phyloP scores from a whole-genome alignment of 1,140 invertebrate genomes.

The Nylanderia fulva region DNA sequence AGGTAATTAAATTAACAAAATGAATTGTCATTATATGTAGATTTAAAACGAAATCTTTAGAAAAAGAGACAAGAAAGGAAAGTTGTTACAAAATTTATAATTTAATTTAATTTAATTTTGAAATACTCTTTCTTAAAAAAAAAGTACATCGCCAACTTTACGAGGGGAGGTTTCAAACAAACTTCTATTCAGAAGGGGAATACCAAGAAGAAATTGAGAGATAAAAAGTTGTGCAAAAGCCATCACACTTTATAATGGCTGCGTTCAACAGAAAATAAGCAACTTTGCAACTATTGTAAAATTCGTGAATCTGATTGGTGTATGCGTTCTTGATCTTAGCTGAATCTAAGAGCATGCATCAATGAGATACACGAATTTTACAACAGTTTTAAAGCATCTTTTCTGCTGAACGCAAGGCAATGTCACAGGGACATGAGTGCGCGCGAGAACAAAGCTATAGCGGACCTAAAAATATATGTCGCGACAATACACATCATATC shows the following conservation, averaged over 20 bases:
- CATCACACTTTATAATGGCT: too few relatives aligned
- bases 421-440: background rate
- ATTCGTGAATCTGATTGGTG: too few relatives aligned
- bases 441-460: constrained; percentile 48
- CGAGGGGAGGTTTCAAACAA: background rate
- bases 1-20: background rate
- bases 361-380: too few relatives aligned
- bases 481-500: constrained; percentile 45
- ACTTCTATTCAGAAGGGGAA: background rate
- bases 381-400: too few relatives aligned
- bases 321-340: too few relatives aligned
- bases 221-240: constrained; percentile 11
- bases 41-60: background rate
- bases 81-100: background rate
- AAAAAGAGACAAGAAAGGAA: background rate
- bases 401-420: too few relatives aligned
- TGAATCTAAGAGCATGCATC: too few relatives aligned
- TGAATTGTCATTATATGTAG: too few relatives aligned
- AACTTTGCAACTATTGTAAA: too few relatives aligned
- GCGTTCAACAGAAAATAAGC: too few relatives aligned
- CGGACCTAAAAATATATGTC: constrained; percentile 74
- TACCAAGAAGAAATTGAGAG: background rate
- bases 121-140: background rate
- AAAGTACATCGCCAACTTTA: background rate
- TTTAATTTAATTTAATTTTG: constrained; percentile 14